Evolutionary conservation across 1,140 invertebrate genomes (phyloP), one percentile per base, ranked within the genome.

Genomic region (Pinna nobilis): DNA sequence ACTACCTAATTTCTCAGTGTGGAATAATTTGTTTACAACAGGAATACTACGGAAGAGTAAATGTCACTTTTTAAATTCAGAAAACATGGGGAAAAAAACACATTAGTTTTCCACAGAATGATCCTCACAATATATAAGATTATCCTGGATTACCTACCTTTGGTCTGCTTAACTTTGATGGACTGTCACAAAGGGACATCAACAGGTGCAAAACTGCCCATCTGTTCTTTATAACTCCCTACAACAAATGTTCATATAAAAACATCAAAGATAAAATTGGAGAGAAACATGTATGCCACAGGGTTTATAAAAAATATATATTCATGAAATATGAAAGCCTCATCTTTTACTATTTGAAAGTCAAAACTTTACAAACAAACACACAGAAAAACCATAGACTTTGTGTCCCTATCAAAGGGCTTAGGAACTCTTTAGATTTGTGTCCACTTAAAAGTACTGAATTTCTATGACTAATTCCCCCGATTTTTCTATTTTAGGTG

Each of bases 131-230:
- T n/a, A n/a, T n/a, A n/a, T n/a, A n/a, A n/a, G n/a, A n/a, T n/a
- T n/a, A n/a, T 44, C 15, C 18, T 11, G 5, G 49, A 15, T 44
- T n/a, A 39, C 63, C 72, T 61, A 79, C 77, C 78, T 70, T 59
- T n/a, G 67, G 67, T 49, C 60, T 64, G 15, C 47, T 70, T 1
- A 37, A 23, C 59, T 51, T 55, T 20, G 30, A 5, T 18, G 70
- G 23, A 57, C 70, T 72, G 25, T 80, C 83, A 76, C 80, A 80
- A 0, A 87, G 51, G 3, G 77, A 75, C 70, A 83, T 64, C 37
- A 87, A 70, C 18, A 87, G 57, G 30, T 86, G 78, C 11, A 87
- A 66, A 11, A 86, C 60, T 2, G 78, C 79, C 84, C 85, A 83
- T 72, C 83, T 63, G 60, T 86, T 84, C 50, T 81, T 77, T 15